These are phyloP conservation scores for Nothocercus nigrocapillus DNA, from an alignment of 2,113 vertebrate genomes.

Conservation along the genomic window DNA sequence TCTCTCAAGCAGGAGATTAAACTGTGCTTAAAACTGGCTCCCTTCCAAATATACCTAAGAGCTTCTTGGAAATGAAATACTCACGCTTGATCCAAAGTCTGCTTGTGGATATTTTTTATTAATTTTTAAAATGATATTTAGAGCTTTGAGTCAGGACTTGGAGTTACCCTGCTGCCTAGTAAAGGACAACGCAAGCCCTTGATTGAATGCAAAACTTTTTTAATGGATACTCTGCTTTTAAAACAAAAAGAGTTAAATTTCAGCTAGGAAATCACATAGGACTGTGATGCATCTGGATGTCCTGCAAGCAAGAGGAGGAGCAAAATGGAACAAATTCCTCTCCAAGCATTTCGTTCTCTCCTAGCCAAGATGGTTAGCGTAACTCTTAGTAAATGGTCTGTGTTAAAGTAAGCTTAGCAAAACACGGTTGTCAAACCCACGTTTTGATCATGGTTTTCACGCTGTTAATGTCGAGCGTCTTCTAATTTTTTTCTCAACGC, in stretches of 20 bases:
- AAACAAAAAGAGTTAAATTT: neutral
- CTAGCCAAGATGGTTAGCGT: neutral
- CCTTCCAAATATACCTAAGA: neutral
- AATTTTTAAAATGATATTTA: neutral
- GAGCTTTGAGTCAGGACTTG: neutral
- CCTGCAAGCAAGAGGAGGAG: neutral
- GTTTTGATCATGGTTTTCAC: neutral
- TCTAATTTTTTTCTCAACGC: neutral
- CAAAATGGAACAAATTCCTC: neutral
- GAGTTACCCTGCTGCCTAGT: neutral
- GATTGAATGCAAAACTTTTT: neutral
- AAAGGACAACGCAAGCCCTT: neutral
- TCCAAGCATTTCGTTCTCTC: neutral
- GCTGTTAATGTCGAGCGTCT: neutral
- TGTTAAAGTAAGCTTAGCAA: neutral
- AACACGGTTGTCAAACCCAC: too few species aligned
- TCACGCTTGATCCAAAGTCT: neutral
- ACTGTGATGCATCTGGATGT: neutral
- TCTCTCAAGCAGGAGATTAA: neutral
- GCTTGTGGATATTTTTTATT: neutral
- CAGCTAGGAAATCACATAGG: neutral
- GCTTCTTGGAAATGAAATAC: slow-evolving; percentile 5
- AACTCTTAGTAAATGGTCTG: neutral
- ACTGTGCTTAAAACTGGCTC: neutral
- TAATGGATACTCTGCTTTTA: neutral